Evolutionary conservation across 2,888 invertebrate species (phyloP), one percentile per base, ranked within the genome.

Genomic region (Tetramorium bicarinatum): DNA sequence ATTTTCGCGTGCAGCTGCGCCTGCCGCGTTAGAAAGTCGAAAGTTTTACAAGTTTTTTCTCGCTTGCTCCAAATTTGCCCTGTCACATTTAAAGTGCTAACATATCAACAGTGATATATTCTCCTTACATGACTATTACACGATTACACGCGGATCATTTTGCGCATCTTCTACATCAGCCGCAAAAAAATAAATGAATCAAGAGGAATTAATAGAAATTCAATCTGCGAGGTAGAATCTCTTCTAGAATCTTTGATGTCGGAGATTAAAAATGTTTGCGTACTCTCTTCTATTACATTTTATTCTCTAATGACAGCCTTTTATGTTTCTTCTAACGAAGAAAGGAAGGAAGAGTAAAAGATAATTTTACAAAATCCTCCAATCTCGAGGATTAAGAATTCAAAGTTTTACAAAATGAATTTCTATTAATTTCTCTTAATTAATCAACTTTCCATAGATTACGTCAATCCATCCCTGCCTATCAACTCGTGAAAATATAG

Each of bases 71-170:
- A 79, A 79, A 77, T 82, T 86, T 52, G 61, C 61, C 34, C 29
- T 86, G 87, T 90, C 92, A 92, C 89, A 91, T 92, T 90, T 87
- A 90, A 89, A 90, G 93, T 79, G 93, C 94, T 94, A 94, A 91
- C 87, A 91, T 94, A 94, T 94, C 94, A 94, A 94, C 94, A 94
- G 93, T 94, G 94, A 94, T 93, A 94, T 93, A 88, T 91, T 91
- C 85, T 90, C 85, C 86, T 82, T 83, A 86, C 85, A 87, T 85
- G 86, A 80, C 88, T 90, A 86, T 88, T 67, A 90, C 88, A 89
- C 82, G 80, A 84, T 61, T 61, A 83, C 76, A 64, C 56, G 72
- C 80, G 74, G 71, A 86, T 82, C 77, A 67, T 74, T 82, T 79
- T 79, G 66, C 62, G 69, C 64, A 56, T n/a, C n/a, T 83, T 72